These are phyloP conservation scores for Thamnophis elegans DNA, from an alignment of 2,797 vertebrate species.

Conservation along the genomic window DNA sequence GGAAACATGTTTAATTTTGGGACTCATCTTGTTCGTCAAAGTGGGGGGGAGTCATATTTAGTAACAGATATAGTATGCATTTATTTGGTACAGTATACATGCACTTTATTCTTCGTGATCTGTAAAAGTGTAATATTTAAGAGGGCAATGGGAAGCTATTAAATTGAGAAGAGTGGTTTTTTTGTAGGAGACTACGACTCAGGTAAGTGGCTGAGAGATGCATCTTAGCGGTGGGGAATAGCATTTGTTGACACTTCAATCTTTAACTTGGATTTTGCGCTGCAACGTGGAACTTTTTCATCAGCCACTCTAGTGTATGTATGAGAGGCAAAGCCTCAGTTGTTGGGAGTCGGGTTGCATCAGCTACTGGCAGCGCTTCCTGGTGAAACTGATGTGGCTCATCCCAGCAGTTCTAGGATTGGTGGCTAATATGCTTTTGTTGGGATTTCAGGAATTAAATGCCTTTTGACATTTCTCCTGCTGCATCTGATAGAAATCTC, in stretches of 20 bases:
- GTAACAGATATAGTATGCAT: not conserved
- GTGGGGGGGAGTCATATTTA: not conserved
- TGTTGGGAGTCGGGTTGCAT: not conserved
- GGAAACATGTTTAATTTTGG: not conserved
- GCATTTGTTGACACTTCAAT: not conserved
- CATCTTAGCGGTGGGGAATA: not conserved
- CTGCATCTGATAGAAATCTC: rapidly evolving
- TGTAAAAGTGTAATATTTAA: not conserved
- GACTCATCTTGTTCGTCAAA: not conserved
- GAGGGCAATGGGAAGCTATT: not conserved
- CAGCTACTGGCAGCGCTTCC: not conserved
- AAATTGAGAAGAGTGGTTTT: not conserved
- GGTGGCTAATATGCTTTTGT: not conserved
- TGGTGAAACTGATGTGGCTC: slow-evolving; percentile 4
- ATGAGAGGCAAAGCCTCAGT: not conserved
- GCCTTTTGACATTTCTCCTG: not conserved
- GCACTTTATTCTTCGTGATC: not conserved
- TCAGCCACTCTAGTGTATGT: slow-evolving; percentile 12
- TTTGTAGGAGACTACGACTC: not conserved
- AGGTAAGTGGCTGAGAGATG: not conserved
- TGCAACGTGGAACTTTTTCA: slow-evolving; percentile 66
- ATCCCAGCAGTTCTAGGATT: not conserved
- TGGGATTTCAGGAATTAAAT: not conserved
- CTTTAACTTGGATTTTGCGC: slow-evolving; percentile 46
- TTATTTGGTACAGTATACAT: not conserved